These are phyloP conservation scores for Mastomys coucha DNA, from an alignment of 2,113 vertebrate genomes.

Conservation along the genomic window DNA sequence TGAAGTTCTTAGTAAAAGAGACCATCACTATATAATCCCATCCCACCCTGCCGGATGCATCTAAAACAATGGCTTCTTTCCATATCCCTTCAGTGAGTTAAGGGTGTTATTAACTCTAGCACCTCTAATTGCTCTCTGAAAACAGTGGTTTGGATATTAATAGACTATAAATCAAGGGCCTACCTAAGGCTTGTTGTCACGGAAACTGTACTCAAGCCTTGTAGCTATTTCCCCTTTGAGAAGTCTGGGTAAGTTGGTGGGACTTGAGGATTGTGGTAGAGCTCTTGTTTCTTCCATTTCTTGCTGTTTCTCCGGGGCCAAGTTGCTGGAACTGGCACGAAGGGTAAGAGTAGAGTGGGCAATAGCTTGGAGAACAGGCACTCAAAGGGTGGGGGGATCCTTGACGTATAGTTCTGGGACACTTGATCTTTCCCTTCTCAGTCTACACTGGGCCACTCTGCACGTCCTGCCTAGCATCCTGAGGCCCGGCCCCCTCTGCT, in stretches of 20 bases:
- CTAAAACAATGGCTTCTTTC: constrained; percentile 49
- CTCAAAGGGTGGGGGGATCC: neutral
- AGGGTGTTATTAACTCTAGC: constrained; percentile 67
- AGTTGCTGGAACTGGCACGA: neutral
- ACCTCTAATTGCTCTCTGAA: constrained; percentile 70
- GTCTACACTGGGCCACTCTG: neutral
- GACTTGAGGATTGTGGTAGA: constrained; percentile 49
- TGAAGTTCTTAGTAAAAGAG: constrained; percentile 26
- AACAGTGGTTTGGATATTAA: constrained; percentile 78
- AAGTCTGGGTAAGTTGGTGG: constrained; percentile 63
- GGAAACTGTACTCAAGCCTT: constrained; percentile 68
- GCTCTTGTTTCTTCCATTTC: constrained; percentile 60
- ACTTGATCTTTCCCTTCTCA: neutral
- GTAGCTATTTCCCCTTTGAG: neutral
- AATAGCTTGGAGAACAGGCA: neutral
- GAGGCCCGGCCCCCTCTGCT: neutral
- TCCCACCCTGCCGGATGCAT: neutral
- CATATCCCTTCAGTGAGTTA: constrained; percentile 61
- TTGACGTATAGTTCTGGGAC: neutral
- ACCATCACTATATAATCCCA: neutral
- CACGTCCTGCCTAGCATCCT: neutral
- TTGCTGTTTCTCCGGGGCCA: constrained; percentile 61
- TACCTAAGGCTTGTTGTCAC: constrained; percentile 75
- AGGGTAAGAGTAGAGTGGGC: neutral
- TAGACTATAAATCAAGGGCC: constrained; percentile 72